Evolutionary conservation across 53 echinoderm and acorn worm genomes (phyloP).

Genomic region (Zoroaster sp.): DNA sequence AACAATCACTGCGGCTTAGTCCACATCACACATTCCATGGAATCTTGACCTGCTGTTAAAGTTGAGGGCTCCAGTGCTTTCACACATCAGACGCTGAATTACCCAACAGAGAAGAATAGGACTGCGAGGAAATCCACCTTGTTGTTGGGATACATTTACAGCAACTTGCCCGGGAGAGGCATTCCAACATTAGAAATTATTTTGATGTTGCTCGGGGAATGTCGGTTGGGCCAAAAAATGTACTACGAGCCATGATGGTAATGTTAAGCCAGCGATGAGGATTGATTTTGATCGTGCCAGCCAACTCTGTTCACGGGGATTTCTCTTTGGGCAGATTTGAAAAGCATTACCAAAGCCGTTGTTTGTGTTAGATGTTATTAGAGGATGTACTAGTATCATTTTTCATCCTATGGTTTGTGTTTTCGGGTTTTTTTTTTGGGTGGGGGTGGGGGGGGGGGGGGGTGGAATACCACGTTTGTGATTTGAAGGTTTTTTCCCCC

Average conservation of each 20-base stretch:
- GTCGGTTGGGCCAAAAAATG: not conserved
- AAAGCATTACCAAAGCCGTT: too few relatives aligned
- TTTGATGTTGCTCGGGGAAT: not conserved
- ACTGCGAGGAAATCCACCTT: not conserved
- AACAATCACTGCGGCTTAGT: slow-evolving; percentile 7
- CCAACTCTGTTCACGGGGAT: too few relatives aligned
- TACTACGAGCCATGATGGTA: not conserved
- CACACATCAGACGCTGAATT: not conserved
- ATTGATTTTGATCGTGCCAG: too few relatives aligned
- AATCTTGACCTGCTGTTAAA: slow-evolving; percentile 36
- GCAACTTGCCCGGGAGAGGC: not conserved
- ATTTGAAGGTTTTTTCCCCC: too few relatives aligned
- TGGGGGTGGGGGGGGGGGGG: too few relatives aligned
- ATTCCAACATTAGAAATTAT: not conserved
- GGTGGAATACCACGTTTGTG: too few relatives aligned
- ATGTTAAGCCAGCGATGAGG: not conserved
- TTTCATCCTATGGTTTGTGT: too few relatives aligned
- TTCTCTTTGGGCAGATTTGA: too few relatives aligned
- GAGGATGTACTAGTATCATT: too few relatives aligned
- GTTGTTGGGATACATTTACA: slow-evolving; percentile 9
- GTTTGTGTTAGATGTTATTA: too few relatives aligned
- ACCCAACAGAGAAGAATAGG: not conserved
- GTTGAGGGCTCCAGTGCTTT: not conserved
- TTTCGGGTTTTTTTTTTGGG: too few relatives aligned
- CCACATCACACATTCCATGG: slow-evolving; percentile 4